Conservation (phyloP, 2,888 invertebrate species). For the Drosophila meridionalis region DNA sequence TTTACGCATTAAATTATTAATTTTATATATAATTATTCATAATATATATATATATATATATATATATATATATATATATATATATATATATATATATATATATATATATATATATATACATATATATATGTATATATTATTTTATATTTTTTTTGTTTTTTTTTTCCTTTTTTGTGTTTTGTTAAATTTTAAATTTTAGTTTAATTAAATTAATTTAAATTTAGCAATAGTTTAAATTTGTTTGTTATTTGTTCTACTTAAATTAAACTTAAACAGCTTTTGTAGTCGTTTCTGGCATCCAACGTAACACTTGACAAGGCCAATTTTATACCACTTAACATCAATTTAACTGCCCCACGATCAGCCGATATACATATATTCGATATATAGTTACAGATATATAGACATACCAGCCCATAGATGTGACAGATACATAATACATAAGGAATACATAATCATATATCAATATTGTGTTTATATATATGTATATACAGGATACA, state of each 20-base stretch:
- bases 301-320: slow-evolving; percentile 85
- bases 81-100: slow-evolving; percentile 23
- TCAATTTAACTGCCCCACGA: slow-evolving; percentile 81
- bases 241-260: slow-evolving; percentile 82
- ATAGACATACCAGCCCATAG: slow-evolving; percentile 7
- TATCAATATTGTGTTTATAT: slow-evolving; percentile 7
- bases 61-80: background rate
- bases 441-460: slow-evolving; percentile 4
- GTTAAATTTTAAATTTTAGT: slow-evolving; percentile 52
- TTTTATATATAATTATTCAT: slow-evolving; percentile 29
- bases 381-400: slow-evolving; percentile 14
- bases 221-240: slow-evolving; percentile 74
- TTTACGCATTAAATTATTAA: slow-evolving; percentile 56
- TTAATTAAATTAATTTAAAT: slow-evolving; percentile 67
- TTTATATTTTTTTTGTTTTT: slow-evolving; percentile 4
- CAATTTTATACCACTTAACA: slow-evolving; percentile 85
- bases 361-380: slow-evolving; percentile 17
- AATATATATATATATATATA: slow-evolving; percentile 1
- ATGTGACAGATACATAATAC: slow-evolving; percentile 8
- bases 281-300: slow-evolving; percentile 85
- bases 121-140: background rate
- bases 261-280: slow-evolving; percentile 84
- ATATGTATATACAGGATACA: background rate
- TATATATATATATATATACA: slow-evolving; percentile 2
- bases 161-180: slow-evolving; percentile 50